A percentile compares a stretch with the other conserved stretches of the same genome.
These are phyloP conservation scores for Cassiopea andromeda DNA, from an alignment of 30 jellyfish, hydroid and myxozoan species.

Conservation along the genomic window DNA sequence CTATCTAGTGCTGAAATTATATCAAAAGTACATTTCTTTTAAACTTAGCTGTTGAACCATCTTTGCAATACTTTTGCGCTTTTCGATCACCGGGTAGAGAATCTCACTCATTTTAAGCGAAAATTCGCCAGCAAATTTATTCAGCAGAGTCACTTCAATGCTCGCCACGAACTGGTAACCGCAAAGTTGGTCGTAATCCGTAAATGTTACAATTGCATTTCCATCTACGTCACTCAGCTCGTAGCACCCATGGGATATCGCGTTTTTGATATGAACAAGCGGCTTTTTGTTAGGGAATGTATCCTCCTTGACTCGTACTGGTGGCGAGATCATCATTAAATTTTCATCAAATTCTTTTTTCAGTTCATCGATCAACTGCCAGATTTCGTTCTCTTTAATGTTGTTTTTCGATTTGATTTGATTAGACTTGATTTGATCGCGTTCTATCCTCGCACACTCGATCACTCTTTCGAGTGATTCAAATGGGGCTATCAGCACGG, in stretches of 20 bases:
- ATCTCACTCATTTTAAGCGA: constrained; percentile 58
- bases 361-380: constrained; percentile 58
- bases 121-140: constrained; percentile 84
- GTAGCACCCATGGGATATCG: constrained; percentile 83
- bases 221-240: constrained; percentile 78
- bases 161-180: constrained; percentile 80
- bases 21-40: constrained; percentile 32
- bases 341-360: constrained; percentile 60
- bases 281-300: constrained; percentile 79
- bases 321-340: constrained; percentile 38
- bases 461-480: constrained; percentile 77
- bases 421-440: constrained; percentile 23
- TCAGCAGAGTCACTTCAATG: constrained; percentile 63
- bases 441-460: constrained; percentile 75
- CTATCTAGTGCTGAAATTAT: neutral
- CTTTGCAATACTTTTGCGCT: constrained; percentile 48
- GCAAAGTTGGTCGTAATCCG: constrained; percentile 85
- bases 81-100: constrained; percentile 73
- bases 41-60: constrained; percentile 64
- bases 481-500: constrained; percentile 90
- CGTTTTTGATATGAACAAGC: constrained; percentile 54
- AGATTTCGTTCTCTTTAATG: constrained; percentile 31
- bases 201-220: constrained; percentile 75
- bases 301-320: constrained; percentile 30
- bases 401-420: constrained; percentile 4